These are phyloP conservation scores for Phrynocephalus versicolor DNA, from an alignment of 2,113 vertebrate genomes.

Conservation along the genomic window DNA sequence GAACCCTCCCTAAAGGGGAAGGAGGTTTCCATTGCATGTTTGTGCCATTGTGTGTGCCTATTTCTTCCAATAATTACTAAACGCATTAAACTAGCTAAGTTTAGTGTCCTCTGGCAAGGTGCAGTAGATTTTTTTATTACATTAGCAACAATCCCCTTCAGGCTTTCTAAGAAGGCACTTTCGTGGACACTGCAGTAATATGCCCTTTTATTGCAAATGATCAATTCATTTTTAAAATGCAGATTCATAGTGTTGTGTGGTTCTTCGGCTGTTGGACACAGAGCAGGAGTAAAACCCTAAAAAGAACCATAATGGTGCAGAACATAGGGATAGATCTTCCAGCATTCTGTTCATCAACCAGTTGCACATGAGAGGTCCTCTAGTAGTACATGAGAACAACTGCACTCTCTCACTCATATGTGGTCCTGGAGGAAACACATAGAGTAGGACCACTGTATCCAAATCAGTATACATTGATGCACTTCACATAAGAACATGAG, in stretches of 20 bases:
- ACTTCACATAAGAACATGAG: no score
- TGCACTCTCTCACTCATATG: no score
- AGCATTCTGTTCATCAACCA: no score
- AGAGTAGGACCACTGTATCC: no score
- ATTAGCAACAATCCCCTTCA: background rate
- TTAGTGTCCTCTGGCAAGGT: background rate
- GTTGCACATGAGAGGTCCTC: no score
- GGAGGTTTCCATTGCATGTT: background rate
- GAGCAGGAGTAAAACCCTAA: background rate
- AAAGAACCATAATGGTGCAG: no score
- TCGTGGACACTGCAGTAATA: background rate
- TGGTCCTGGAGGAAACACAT: no score
- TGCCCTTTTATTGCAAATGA: background rate
- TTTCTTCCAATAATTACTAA: background rate
- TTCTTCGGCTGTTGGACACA: background rate
- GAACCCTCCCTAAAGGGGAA: background rate
- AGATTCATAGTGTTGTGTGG: background rate
- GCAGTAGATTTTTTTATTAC: background rate
- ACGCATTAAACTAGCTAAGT: no score
- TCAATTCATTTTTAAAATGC: background rate
- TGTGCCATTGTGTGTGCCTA: background rate
- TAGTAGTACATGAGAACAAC: no score
- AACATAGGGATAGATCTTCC: no score
- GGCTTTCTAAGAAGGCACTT: background rate
- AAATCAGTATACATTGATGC: no score